Evolutionary conservation across 2,797 vertebrate species (phyloP), one percentile per base, ranked within the genome.

Genomic region (Yasuhikotakia modesta): DNA sequence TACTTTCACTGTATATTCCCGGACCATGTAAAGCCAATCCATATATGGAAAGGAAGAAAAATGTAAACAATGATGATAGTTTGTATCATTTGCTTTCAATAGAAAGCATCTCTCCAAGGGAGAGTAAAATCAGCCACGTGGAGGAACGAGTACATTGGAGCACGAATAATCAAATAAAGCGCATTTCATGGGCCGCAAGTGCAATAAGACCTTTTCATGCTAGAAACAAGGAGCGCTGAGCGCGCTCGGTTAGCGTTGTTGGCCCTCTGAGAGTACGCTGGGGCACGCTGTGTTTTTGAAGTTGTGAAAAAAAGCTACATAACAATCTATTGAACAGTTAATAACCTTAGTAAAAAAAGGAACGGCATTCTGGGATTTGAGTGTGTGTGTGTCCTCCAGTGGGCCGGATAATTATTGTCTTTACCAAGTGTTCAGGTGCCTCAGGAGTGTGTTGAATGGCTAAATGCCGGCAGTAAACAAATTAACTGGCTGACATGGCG

Each of bases 341-440:
- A 83, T 81, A 86, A 82, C 81, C 57, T 79, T 79, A 68, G 78
- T 72, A 58, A 64, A 67, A 53, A 71, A 81, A 65, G 64, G 64
- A 77, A 58, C 55, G 4, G 60, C 78, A 73, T 61, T 80, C 64
- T 27, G 68, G 73, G 80, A 35, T 73, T 65, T 68, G 46, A 64
- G 71, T 32, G 70, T 65, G 75, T 50, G 74, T 50, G 75, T 78
- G 68, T 81, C 69, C 76, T 86, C 80, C 84, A 81, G 78, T 84
- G 82, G 79, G 79, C 82, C 53, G 80, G 65, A 82, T 84, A 85
- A 85, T 85, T 83, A 76, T 80, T 64, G 57, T 79, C 80, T 77
- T 75, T 72, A 82, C 81, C 78, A 76, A 79, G 82, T 82, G 82
- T 82, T 86, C 82, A 86, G 80, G 80, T 82, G 82, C 53, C 82